phyloP scores from a whole-genome alignment of 1,140 invertebrate species.

The Triops longicaudatus region DNA sequence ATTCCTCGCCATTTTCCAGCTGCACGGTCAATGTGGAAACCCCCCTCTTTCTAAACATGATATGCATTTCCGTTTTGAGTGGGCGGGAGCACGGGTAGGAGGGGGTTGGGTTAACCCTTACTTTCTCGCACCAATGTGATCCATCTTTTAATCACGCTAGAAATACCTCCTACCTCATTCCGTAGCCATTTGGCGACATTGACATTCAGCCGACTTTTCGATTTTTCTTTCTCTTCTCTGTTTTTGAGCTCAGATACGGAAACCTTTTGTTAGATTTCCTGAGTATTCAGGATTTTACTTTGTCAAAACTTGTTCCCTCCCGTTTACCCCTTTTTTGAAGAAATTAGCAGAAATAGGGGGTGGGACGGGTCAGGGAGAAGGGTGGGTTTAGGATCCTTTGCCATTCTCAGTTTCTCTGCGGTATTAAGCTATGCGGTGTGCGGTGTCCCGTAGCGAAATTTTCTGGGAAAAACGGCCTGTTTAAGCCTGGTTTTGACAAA shows the following conservation, averaged over 20 bases:
- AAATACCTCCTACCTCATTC: background rate
- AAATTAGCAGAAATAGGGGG: too few relatives aligned
- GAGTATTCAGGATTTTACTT: too few relatives aligned
- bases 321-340: too few relatives aligned
- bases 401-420: background rate
- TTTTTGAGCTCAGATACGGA: background rate
- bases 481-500: background rate
- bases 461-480: background rate
- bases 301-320: too few relatives aligned
- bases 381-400: too few relatives aligned
- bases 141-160: slow-evolving; percentile 8
- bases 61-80: slow-evolving; percentile 4
- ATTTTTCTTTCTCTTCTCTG: background rate
- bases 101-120: too few relatives aligned
- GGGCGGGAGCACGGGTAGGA: background rate
- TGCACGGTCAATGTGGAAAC: background rate
- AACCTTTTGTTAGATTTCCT: too few relatives aligned
- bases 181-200: background rate
- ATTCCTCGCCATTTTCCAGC: slow-evolving; percentile 2
- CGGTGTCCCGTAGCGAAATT: background rate
- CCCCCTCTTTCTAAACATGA: background rate
- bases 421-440: too few relatives aligned
- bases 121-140: background rate
- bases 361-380: too few relatives aligned
- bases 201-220: background rate